Percentiles rank a stretch among this genome's conserved stretches.
Evolutionary conservation across 2,888 invertebrate genomes (phyloP).

Genomic region (Tridacna gigas): DNA sequence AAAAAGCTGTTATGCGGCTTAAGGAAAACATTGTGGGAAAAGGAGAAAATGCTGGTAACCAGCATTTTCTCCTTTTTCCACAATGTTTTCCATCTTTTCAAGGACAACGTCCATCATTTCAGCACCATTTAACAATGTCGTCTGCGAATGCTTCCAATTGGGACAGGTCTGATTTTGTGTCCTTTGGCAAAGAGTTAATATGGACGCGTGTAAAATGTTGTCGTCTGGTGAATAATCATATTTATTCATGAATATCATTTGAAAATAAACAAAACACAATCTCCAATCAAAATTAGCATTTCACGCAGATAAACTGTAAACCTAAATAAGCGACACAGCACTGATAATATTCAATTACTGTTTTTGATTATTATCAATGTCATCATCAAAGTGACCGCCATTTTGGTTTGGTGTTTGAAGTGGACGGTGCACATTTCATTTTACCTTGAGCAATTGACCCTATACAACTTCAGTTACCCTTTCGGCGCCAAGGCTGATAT

Average conservation of each 20-base stretch:
- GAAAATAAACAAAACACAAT: no score
- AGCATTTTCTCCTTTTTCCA: background rate
- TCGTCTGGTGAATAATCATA: no score
- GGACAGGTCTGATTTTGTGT: no score
- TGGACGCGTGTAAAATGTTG: no score
- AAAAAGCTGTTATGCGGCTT: no score
- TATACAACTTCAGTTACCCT: background rate
- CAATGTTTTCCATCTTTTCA: background rate
- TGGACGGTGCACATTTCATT: constrained; percentile 19
- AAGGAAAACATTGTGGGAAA: background rate
- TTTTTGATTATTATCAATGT: constrained; percentile 13
- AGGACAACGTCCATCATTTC: no score
- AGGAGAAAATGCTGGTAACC: background rate
- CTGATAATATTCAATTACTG: constrained; percentile 29
- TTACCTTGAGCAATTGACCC: constrained; percentile 20
- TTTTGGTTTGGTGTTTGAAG: constrained; percentile 20
- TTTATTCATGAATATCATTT: no score
- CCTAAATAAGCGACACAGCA: background rate
- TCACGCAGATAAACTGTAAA: constrained; percentile 16
- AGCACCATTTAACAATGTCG: no score
- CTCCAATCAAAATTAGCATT: constrained; percentile 22
- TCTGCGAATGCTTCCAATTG: no score
- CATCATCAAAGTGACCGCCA: constrained; percentile 22
- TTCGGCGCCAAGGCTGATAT: no score
- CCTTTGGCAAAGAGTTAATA: no score